Conservation (phyloP, 2,888 invertebrate species). For the Thecocarcelia acutangulata region DNA sequence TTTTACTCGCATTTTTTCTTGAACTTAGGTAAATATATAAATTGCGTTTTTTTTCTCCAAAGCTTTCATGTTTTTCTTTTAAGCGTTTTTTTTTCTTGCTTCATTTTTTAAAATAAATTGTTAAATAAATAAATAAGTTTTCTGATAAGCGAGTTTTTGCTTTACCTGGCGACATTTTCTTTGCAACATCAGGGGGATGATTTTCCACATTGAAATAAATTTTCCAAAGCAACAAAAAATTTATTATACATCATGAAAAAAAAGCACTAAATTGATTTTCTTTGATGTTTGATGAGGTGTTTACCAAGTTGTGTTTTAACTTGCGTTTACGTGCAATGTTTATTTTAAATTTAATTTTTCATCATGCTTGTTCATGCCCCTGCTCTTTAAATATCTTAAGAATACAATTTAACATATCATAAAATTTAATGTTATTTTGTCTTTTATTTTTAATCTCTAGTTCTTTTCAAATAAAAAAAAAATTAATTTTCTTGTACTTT, state of each 20-base stretch:
- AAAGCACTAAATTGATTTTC: conserved; percentile 72
- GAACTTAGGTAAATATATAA: conserved; percentile 62
- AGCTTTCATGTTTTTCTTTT: conserved; percentile 31
- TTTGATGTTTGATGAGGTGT: conserved; percentile 78
- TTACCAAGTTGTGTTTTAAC: conserved; percentile 76
- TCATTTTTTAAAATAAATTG: conserved; percentile 49
- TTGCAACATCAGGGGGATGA: conserved; percentile 27
- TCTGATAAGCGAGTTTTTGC: conserved; percentile 61
- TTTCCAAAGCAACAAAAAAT: conserved; percentile 28
- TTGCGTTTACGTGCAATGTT: conserved; percentile 25
- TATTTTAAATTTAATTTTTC: conserved; percentile 16
- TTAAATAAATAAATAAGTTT: conserved; percentile 69
- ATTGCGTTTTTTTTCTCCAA: conserved; percentile 56
- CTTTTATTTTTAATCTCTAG: conserved; percentile 57
- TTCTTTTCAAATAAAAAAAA: conserved; percentile 41
- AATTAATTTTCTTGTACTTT: not conserved
- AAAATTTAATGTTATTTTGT: conserved; percentile 77
- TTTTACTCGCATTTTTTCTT: conserved; percentile 59
- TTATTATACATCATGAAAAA: not conserved
- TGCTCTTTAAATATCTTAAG: conserved; percentile 6
- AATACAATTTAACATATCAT: no score
- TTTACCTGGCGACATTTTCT: conserved; percentile 41
- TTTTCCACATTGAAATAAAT: conserved; percentile 31
- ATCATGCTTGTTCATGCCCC: not conserved
- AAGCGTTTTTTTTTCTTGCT: conserved; percentile 14